Evolutionary conservation across 2,888 invertebrate species (phyloP).

Genomic region (Coremacera marginata): DNA sequence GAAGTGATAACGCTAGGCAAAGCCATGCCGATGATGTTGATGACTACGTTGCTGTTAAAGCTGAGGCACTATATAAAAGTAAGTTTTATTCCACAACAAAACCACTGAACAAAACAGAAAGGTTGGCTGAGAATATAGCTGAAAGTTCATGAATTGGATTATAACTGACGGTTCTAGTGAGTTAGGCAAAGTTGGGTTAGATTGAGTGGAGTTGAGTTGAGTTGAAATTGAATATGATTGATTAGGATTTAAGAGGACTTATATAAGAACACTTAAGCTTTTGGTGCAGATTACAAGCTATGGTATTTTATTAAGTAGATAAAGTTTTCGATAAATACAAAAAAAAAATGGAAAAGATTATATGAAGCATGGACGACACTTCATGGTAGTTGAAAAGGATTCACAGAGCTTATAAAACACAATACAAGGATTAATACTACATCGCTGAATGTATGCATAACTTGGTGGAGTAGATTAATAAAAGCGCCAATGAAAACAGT

Average conservation of each 20-base stretch:
- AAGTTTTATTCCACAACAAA: neutral
- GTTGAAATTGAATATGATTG: slow-evolving; percentile 21
- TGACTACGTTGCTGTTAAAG: neutral
- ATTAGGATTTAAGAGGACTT: neutral
- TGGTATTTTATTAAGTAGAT: neutral
- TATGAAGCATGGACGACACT: neutral
- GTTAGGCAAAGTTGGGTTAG: neutral
- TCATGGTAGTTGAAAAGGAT: neutral
- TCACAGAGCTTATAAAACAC: too few relatives aligned
- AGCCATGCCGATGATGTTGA: neutral
- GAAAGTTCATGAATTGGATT: slow-evolving; percentile 20
- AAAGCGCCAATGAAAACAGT: too few relatives aligned
- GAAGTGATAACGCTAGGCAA: slow-evolving; percentile 6
- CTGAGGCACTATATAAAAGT: neutral
- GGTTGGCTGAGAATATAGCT: neutral
- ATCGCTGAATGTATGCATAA: too few relatives aligned
- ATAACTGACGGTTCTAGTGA: neutral
- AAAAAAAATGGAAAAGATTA: neutral
- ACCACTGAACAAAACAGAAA: neutral
- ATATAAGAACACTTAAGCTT: neutral
- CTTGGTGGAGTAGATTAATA: too few relatives aligned
- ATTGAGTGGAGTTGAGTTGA: neutral
- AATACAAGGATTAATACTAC: too few relatives aligned
- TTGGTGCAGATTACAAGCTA: neutral
- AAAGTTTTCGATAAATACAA: neutral